These are phyloP conservation scores for Mastomys natalensis DNA, from an alignment of 2,113 vertebrate species.

Conservation along the genomic window DNA sequence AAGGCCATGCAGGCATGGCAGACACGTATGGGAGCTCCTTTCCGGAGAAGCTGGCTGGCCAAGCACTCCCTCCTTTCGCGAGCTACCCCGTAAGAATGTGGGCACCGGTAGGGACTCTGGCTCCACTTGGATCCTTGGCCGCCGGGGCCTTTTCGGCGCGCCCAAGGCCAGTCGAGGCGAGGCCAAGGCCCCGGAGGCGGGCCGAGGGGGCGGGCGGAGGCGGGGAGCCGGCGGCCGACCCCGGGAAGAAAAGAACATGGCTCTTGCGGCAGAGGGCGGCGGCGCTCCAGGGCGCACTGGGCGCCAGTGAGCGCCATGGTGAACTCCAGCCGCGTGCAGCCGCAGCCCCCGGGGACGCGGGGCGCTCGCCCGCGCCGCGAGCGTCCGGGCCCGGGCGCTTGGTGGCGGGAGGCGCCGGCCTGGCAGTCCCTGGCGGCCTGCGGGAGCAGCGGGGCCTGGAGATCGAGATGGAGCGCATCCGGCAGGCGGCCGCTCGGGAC, in stretches of 20 bases:
- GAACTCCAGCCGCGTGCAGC: conserved; percentile 79
- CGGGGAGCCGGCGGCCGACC: conserved; percentile 56
- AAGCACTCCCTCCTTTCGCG: background rate
- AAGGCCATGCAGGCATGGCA: background rate
- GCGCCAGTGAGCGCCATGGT: conserved; percentile 68
- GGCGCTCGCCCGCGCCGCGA: conserved; percentile 28
- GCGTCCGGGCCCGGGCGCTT: conserved; percentile 52
- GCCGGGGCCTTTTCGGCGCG: background rate
- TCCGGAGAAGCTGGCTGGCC: background rate
- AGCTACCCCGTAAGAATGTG: background rate
- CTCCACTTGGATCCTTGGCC: background rate
- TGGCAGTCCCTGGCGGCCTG: conserved; percentile 65
- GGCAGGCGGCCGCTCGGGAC: conserved; percentile 81
- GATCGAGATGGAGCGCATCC: conserved; percentile 84
- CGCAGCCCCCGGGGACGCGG: conserved; percentile 71
- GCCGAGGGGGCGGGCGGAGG: conserved; percentile 54
- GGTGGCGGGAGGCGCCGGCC: conserved; percentile 70
- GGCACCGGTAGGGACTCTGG: background rate
- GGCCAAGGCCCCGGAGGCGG: conserved; percentile 61
- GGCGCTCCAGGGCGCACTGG: background rate
- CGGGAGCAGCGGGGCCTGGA: conserved; percentile 81
- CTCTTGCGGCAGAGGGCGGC: conserved; percentile 35
- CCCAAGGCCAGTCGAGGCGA: background rate
- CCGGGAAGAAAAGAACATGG: conserved; percentile 73
- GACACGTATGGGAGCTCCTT: background rate